Base-by-base conservation (phyloP, 2,888 invertebrate genomes). In the Phrixothrix hirtus region DNA sequence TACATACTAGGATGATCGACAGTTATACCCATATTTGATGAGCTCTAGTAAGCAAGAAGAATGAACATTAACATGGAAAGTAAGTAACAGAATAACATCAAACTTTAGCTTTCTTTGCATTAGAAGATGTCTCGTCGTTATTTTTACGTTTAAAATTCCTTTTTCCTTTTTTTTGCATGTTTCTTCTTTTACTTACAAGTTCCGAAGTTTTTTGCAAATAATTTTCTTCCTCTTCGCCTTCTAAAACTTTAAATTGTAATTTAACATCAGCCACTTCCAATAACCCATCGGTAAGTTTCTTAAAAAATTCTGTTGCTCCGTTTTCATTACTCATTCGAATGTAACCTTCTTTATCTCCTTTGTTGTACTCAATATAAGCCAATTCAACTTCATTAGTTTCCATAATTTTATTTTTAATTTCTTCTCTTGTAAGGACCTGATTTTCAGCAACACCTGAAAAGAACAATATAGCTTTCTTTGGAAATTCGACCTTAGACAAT, bases 361-460 rank as follows among this genome's bases (percentile, higher is more conserved):
- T 83, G 60, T 82, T 84, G 70, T 84, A 92, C 68, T 91, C 89
- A 55, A 93, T 81, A 70, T 82, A 94, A 0, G 87, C 86, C 35
- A 89, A 78, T 26, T 86, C 82, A 1, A 77, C 74, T 32, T 79
- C 80, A 68, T 80, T 82, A 36, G 83, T 70, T 55, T 81, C 78
- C n/a, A 74, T 73, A 2, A 94, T 77, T 30, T 84, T 83, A 46
- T 84, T 83, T 66, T 87, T 91, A 15, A 95, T 82, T 60, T 85
- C 81, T 70, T 93, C 92, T 21, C 91, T 79, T 1, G 83, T 71
- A 77, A 67, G 80, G 77, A 27, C 80, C 34, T 68, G 58, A 4
- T 69, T 83, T 9, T 83, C 83, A 1, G 81, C 77, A 12, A 84
- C 77, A 7, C 86, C 85, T 21, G 79, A 80, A 61, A 94, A 83